Base-by-base conservation (phyloP, 2,113 vertebrate genomes). In the Parotia lawesii region DNA sequence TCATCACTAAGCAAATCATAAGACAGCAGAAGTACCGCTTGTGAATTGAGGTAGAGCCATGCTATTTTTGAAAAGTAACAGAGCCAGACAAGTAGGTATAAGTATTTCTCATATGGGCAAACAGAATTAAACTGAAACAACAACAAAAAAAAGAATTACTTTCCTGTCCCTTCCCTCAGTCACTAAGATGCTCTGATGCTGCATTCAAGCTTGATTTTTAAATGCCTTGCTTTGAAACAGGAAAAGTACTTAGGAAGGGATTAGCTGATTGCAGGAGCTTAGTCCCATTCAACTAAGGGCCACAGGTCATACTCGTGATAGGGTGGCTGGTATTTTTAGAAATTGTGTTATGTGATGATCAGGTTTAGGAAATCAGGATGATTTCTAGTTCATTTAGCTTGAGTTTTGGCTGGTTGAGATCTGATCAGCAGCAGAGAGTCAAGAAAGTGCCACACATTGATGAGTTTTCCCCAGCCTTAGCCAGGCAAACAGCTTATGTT, bases 31-130 rank as follows among this genome's bases (percentile, higher is more conserved):
- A 61, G 23, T 31, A 20, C 23, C 10, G 33, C 19, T 67, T 35
- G 28, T 28, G n/a, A 65, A 12, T 11, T 0, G 0, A 58, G 44
- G 9, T 35, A 21, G 61, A 44, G 4, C 42, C 17, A 10, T 2
- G 11, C 3, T 65, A 1, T 22, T 90, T 80, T 44, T 56, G 23
- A 60, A 78, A 60, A 76, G 19, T 28, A 60, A 25, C n/a, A 28
- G 5, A 29, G 14, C 33, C 48, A 65, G 45, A 31, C 2, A 5
- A 45, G 21, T 23, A 28, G 35, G 6, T 48, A 2, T 28, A n/a
- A 61, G 13, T 62, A n/a, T 15, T 29, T 74, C 12, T 90, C 4
- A 27, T 37, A 18, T 37, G 7, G 58, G 27, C 31, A 71, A 75
- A 65, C 1, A 8, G 12, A 72, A 74, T 60, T 48, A 71, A 67